phyloP scores from a whole-genome alignment of 2,113 vertebrate species.

The Cololabis saira region DNA sequence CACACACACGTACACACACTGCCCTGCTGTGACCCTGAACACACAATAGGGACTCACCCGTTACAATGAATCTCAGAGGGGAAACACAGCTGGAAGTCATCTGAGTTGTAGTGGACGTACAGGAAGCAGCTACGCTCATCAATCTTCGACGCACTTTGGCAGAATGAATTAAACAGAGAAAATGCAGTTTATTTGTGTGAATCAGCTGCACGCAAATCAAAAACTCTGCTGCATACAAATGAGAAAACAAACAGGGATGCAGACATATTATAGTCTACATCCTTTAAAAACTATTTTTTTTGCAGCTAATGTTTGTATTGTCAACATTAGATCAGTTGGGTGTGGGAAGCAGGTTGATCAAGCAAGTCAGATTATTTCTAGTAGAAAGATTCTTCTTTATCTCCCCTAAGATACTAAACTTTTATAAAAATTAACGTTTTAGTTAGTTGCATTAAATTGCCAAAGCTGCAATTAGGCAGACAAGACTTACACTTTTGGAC shows the following conservation, averaged over 20 bases:
- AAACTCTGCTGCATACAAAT: neutral
- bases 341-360: neutral
- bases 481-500: neutral
- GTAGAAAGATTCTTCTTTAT: neutral
- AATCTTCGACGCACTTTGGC: conserved; percentile 84
- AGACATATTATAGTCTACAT: neutral
- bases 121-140: conserved; percentile 93
- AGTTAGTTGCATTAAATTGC: conserved; percentile 6
- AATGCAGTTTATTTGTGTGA: neutral
- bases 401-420: neutral
- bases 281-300: neutral
- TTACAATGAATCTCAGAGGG: conserved; percentile 87
- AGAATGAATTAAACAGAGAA: neutral
- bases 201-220: neutral
- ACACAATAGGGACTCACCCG: conserved; percentile 78
- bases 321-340: too few species aligned
- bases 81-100: conserved; percentile 92
- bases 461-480: neutral
- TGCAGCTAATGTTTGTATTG: conserved; percentile 15
- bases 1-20: neutral
- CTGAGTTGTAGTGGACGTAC: conserved; percentile 85
- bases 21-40: neutral
- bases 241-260: neutral
- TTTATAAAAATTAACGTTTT: conserved; percentile 17
- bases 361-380: neutral